Base-by-base conservation (phyloP, 2,888 invertebrate genomes). In the Troides aeacus region DNA sequence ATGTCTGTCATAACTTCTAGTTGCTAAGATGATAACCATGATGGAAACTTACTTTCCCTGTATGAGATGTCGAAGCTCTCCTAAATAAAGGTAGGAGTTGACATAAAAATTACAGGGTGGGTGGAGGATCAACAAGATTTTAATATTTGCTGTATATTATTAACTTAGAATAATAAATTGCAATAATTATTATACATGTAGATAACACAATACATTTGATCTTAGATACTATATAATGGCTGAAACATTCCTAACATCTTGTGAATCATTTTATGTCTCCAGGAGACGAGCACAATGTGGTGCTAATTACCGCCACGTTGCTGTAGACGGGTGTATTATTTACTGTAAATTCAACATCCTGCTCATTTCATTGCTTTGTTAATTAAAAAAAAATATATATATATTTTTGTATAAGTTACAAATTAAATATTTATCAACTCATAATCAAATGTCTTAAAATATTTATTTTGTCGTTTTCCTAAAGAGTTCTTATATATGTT, bases 151-250 rank as follows among this genome's bases (percentile, higher is more conserved):
- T 62, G 58, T 70, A 39, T 60, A 24, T 58, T 50, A 36, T 53
- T 53, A 53, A 53, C 53, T 24, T 62, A 68, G 66, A 63, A 39
- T 59, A 70, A 70, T 39, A 62, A 70, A 64, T 53, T 60, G 70
- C 70, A 70, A 70, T 70, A 70, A 70, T 60, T 66, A 60, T 66
- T 59, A 62, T 62, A 30, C 59, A 63, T 63, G 50, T 61, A 60
- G 58, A 58, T 58, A 58, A 24, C 24, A 58, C 23, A 58, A 58
- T 10, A 56, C 18, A 21, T 56, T 21, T 8, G 21, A 58, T 58
- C 10, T 12, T 10, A 58, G 57, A 58, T 23, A 10, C 12, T n/a
- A 23, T 23, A 23, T 58, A 21, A 23, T 15, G 23, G 21, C 57
- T 58, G 57, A 58, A 58, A 58, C 57, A 58, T 58, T 58, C 57